Evolutionary conservation across 2,797 vertebrate species (phyloP), one percentile per base, ranked within the genome.

Genomic region (Clarias platycephalus): DNA sequence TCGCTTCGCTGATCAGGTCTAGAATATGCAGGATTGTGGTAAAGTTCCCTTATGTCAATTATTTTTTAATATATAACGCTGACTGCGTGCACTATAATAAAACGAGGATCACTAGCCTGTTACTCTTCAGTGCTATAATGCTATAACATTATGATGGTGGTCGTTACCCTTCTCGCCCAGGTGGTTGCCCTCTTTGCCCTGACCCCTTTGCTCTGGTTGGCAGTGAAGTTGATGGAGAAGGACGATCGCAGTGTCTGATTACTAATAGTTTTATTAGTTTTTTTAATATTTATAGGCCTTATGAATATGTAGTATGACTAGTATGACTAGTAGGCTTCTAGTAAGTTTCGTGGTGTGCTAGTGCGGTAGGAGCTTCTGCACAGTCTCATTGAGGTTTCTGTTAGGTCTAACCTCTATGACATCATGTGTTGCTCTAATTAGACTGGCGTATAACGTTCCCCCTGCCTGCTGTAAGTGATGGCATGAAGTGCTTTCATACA

Each of bases 401-500:
- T 49, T 13, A 7, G 24, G 15, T 78, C 13, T 26, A 1, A 26
- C 15, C 60, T 64, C 37, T 16, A 37, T 20, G 37, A 28, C 26
- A 18, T 63, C 58, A 10, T 80, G 60, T 28, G 24, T 18, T 49
- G 24, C 55, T 89, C 86, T 92, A 92, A 93, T 93, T 93, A 93
- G 88, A 84, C 83, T 62, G 91, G 86, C 88, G 88, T 91, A 88
- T 91, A 91, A 90, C 83, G 85, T 82, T 81, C 75, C 89, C 82
- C 89, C 81, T 79, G 87, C 89, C 80, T 89, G 90, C 74, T 91
- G 88, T 92, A 91, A 92, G 90, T 93, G 92, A 92, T 92, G 91
- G 90, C 90, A 90, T 93, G 91, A 93, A 93, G 90, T 91, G 90
- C 89, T 89, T 88, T 87, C 89, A 90, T 90, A 90, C 88, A 92